A percentile compares a stretch with the other conserved stretches of the same genome.
Conservation (phyloP, 2,113 vertebrate species). For the Speoplatyrhinus poulsoni region DNA sequence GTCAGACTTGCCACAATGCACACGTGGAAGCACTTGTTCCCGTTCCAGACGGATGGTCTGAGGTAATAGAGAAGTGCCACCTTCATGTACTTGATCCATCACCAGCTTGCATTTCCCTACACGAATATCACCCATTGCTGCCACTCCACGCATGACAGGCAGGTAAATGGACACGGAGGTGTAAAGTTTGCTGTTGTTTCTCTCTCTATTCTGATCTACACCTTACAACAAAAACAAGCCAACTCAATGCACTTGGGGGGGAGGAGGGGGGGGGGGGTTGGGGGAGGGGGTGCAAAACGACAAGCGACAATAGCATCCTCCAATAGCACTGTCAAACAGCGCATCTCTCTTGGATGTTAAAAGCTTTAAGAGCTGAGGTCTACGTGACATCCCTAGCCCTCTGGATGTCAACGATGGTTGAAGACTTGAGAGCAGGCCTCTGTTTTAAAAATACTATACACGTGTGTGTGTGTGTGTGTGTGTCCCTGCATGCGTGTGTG, state of each 20-base stretch:
- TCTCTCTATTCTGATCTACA: constrained; percentile 48
- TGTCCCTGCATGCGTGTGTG: not conserved
- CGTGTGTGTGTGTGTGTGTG: constrained; percentile 4
- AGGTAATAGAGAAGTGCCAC: constrained; percentile 44
- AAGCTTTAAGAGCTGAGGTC: constrained; percentile 75
- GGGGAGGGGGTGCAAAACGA: constrained; percentile 33
- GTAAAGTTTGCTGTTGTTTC: constrained; percentile 60
- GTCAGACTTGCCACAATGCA: not conserved
- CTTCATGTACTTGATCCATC: constrained; percentile 56
- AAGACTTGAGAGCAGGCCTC: constrained; percentile 74
- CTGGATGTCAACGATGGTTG: constrained; percentile 73
- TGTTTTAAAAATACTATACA: constrained; percentile 68
- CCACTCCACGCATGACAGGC: constrained; percentile 60
- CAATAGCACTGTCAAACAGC: constrained; percentile 71
- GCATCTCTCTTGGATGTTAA: constrained; percentile 73
- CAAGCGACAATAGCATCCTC: constrained; percentile 69
- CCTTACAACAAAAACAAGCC: constrained; percentile 52
- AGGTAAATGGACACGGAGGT: constrained; percentile 58
- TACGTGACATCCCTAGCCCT: constrained; percentile 67
- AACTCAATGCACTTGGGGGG: constrained; percentile 57
- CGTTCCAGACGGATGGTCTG: constrained; percentile 28
- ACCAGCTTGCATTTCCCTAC: constrained; percentile 22
- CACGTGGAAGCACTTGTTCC: not conserved
- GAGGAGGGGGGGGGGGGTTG: constrained; percentile 21
- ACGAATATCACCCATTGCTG: constrained; percentile 49